Base-by-base conservation (phyloP, 2,888 invertebrate genomes). In the Chloroclystis v-ata region DNA sequence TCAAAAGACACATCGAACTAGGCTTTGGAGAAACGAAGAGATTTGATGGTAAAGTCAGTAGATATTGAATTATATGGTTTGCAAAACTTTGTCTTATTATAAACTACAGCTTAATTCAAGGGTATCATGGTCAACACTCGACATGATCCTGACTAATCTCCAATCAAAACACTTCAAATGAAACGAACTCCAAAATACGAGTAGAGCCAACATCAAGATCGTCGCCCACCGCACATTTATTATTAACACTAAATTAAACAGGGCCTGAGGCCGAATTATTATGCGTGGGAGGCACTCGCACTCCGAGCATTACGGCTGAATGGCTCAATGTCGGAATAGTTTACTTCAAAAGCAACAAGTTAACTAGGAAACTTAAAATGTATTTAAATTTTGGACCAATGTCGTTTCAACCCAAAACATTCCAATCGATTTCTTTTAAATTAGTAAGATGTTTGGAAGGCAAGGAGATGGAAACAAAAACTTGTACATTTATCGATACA, bases 211-310 rank as follows among this genome's bases (percentile, higher is more conserved):
- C 42, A 30, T 54, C 52, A 54, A 57, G 52, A 37, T 29, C 48
- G 35, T 52, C 62, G 62, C 62, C 61, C 61, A 63, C 62, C 13
- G 40, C 12, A 24, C 13, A 37, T 52, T 45, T 25, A 43, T 52
- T 56, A 52, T 53, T 59, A 49, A 56, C 51, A 55, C 46, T 43
- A 59, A 59, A 57, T 54, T 51, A 55, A 56, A 52, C 48, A 49
- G 30, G 30, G 40, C 33, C 43, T 44, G 47, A 49, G 52, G 45
- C 47, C 53, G 44, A 44, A 56, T 56, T 50, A 52, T 51, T 52
- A 40, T 43, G 50, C 46, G 60, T 60, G 45, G 61, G 61, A 54
- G 53, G 54, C 43, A 43, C 40, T 9, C 35, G 39, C 37, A 33
- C 12, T 35, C 37, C 25, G 39, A 40, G 30, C 32, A 9, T 11